Conservation (phyloP, 2,797 vertebrate species). For the Distichodus sexfasciatus region DNA sequence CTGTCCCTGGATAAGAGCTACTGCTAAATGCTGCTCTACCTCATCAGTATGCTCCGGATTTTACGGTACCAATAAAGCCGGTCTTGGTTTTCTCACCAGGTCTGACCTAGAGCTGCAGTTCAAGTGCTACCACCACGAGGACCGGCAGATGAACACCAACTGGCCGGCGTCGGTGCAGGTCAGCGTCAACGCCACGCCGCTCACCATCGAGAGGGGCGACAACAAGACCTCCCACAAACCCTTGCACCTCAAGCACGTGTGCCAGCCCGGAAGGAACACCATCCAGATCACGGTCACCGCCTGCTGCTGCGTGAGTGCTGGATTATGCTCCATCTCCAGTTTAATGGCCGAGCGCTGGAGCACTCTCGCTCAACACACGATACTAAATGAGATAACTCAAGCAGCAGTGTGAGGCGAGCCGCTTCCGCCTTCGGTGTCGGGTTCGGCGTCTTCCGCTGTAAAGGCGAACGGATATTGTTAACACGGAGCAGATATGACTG, state of each 20-base stretch:
- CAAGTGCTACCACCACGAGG: slow-evolving; percentile 99
- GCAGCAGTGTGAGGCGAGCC: slow-evolving; percentile 14
- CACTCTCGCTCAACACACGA: slow-evolving; percentile 21
- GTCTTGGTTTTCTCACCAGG: slow-evolving; percentile 69
- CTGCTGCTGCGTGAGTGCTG: slow-evolving; percentile 92
- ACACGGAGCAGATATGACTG: slow-evolving; percentile 28
- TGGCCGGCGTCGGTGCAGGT: slow-evolving; percentile 99
- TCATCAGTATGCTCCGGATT: no score
- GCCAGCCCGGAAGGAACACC: slow-evolving; percentile 97
- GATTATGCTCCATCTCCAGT: slow-evolving; percentile 34
- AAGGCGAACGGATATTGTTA: slow-evolving; percentile 28
- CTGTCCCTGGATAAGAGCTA: no score
- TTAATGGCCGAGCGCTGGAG: slow-evolving; percentile 13
- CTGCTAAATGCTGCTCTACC: no score
- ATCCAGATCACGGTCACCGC: slow-evolving; percentile 99
- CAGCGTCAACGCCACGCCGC: slow-evolving; percentile 97
- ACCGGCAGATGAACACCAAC: slow-evolving; percentile 99
- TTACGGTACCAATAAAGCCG: no score
- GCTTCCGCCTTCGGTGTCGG: slow-evolving; percentile 19
- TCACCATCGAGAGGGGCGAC: slow-evolving; percentile 97
- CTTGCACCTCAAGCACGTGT: slow-evolving; percentile 97
- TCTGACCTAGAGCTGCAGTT: slow-evolving; percentile 98
- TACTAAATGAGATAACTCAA: slow-evolving; percentile 41
- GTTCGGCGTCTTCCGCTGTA: slow-evolving; percentile 25
- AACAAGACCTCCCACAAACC: slow-evolving; percentile 99